Percentiles rank a stretch among this genome's conserved stretches.
Conservation (phyloP, 2,113 vertebrate genomes). For the Pseudorhombus dupliciocellatus region DNA sequence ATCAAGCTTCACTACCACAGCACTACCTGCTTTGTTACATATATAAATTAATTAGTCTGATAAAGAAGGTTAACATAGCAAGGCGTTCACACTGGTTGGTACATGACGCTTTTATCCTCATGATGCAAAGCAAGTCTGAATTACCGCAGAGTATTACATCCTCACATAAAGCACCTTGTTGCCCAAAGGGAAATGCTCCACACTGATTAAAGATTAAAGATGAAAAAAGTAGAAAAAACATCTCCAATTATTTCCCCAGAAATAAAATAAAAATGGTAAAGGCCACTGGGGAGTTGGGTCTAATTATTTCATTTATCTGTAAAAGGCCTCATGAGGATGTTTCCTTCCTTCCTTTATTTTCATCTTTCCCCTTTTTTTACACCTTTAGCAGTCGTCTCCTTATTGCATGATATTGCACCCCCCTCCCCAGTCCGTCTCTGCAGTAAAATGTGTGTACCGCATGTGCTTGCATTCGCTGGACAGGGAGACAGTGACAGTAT, state of each 20-base stretch:
- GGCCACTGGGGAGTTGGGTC: slow-evolving; percentile 77
- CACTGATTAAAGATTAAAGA: slow-evolving; percentile 83
- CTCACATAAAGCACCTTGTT: slow-evolving; percentile 70
- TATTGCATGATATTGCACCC: slow-evolving; percentile 54
- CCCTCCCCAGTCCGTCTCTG: slow-evolving; percentile 27
- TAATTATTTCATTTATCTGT: slow-evolving; percentile 86
- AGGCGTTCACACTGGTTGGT: slow-evolving; percentile 37
- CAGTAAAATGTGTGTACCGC: slow-evolving; percentile 6
- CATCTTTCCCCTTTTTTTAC: slow-evolving; percentile 52
- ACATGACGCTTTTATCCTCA: slow-evolving; percentile 45
- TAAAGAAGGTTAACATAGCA: slow-evolving; percentile 30
- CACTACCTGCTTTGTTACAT: slow-evolving; percentile 53
- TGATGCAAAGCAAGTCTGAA: slow-evolving; percentile 53
- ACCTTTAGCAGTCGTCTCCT: slow-evolving; percentile 55
- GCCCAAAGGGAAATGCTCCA: slow-evolving; percentile 77
- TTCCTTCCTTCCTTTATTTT: slow-evolving; percentile 65
- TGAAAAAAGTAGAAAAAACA: slow-evolving; percentile 55
- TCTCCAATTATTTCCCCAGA: slow-evolving; percentile 80
- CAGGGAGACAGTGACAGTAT: slow-evolving; percentile 46
- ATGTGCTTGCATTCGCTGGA: slow-evolving; percentile 30
- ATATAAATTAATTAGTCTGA: slow-evolving; percentile 56
- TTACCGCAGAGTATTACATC: slow-evolving; percentile 52
- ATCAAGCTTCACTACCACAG: slow-evolving; percentile 59
- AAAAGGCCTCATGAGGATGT: slow-evolving; percentile 78
- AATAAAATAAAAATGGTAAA: slow-evolving; percentile 78